phyloP scores from a whole-genome alignment of 2,797 vertebrate species.

The Enteromius unitaeniatus region DNA sequence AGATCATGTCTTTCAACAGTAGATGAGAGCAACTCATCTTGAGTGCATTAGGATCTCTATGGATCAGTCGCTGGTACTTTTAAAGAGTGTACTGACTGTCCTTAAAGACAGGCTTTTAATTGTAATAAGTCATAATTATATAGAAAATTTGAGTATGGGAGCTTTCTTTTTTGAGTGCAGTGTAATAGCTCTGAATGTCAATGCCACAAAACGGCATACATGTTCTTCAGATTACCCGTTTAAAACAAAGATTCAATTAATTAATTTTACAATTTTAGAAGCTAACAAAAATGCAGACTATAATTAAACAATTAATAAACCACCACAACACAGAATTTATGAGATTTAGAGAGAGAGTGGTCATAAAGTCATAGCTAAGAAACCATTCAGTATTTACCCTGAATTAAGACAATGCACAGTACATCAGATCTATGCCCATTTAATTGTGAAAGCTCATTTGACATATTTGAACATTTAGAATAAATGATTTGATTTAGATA shows the following conservation, averaged over 20 bases:
- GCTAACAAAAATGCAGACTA: not conserved
- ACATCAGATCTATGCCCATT: not conserved
- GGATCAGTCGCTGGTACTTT: not conserved
- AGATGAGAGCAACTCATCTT: slow-evolving; percentile 30
- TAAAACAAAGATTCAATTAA: not conserved
- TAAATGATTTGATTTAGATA: not conserved
- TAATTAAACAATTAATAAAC: not conserved
- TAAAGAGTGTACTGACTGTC: not conserved
- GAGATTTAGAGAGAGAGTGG: not conserved
- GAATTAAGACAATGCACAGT: not conserved
- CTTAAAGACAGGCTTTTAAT: not conserved
- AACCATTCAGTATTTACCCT: slow-evolving; percentile 1
- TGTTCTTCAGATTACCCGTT: not conserved
- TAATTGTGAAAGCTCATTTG: not conserved
- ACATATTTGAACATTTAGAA: not conserved
- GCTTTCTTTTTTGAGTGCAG: not conserved
- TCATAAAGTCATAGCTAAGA: not conserved
- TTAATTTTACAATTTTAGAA: not conserved
- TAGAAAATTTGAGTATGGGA: not conserved
- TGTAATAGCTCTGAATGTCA: not conserved
- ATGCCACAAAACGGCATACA: not conserved
- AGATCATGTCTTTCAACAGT: slow-evolving; percentile 31
- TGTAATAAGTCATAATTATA: slow-evolving; percentile 4
- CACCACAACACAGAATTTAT: not conserved
- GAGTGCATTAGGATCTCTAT: not conserved